These are phyloP conservation scores for Leuciscus waleckii DNA, from an alignment of 2,797 vertebrate genomes.

Conservation along the genomic window DNA sequence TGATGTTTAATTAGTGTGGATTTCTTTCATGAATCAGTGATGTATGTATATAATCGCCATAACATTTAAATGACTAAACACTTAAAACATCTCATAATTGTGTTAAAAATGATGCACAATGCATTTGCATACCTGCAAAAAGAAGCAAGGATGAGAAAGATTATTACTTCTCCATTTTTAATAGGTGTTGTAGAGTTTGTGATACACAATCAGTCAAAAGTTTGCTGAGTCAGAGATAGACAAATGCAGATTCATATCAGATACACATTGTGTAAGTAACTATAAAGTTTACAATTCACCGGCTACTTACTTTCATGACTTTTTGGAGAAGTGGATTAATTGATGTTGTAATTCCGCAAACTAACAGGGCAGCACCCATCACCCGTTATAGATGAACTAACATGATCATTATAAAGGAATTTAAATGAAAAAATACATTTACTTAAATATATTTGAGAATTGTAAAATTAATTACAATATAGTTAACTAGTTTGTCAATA, in stretches of 20 bases:
- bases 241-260: neutral
- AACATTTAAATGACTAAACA: neutral
- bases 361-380: no score
- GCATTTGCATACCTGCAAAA: slow-evolving; percentile 16
- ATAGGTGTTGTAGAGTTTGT: neutral
- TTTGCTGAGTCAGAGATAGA: neutral
- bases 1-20: slow-evolving; percentile 65
- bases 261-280: neutral
- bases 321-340: neutral
- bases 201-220: neutral
- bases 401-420: neutral
- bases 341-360: neutral
- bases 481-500: no score
- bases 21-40: slow-evolving; percentile 19
- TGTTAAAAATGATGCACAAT: slow-evolving; percentile 12
- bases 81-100: slow-evolving; percentile 13
- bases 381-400: neutral
- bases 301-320: neutral
- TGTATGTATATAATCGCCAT: neutral
- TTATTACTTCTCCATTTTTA: neutral
- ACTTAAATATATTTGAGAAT: no score
- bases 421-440: neutral
- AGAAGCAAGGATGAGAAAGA: neutral
- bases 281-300: neutral
- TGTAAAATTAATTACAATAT: no score